Percentiles rank a stretch among this genome's conserved stretches.
Evolutionary conservation across 2,113 vertebrate genomes (phyloP).

Genomic region (Telmatochromis brichardi): DNA sequence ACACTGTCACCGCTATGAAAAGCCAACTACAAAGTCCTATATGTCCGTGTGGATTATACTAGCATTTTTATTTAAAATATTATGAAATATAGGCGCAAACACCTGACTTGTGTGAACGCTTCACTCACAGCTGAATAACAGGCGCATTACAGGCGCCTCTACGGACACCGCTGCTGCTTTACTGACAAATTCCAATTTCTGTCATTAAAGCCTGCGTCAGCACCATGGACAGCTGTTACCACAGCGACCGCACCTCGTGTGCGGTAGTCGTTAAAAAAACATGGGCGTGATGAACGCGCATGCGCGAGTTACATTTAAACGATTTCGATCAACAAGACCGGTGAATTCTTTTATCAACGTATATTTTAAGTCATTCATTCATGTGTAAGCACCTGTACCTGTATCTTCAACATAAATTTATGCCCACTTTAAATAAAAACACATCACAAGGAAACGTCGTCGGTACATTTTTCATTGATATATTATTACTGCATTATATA

Average conservation of each 20-base stretch:
- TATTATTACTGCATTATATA: background rate
- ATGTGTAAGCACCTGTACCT: background rate
- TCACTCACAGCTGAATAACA: background rate
- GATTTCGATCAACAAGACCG: rapidly evolving
- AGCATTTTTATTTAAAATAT: background rate
- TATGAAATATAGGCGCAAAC: background rate
- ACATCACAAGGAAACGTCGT: background rate
- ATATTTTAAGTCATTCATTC: background rate
- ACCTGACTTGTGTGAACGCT: background rate
- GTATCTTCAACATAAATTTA: background rate
- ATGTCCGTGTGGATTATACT: rapidly evolving
- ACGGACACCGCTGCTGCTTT: background rate
- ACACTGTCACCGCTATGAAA: rapidly evolving
- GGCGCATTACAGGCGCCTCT: background rate
- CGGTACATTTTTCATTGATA: background rate
- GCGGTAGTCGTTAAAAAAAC: background rate
- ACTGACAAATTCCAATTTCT: background rate
- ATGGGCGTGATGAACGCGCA: background rate
- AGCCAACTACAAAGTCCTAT: background rate
- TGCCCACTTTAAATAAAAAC: background rate
- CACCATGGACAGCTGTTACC: conserved; percentile 40
- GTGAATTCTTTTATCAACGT: background rate
- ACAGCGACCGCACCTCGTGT: background rate
- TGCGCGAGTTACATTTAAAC: background rate
- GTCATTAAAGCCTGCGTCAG: background rate